Evolutionary conservation across 2,888 invertebrate genomes (phyloP), one percentile per base, ranked within the genome.

Genomic region (Pediacus dermestoides): DNA sequence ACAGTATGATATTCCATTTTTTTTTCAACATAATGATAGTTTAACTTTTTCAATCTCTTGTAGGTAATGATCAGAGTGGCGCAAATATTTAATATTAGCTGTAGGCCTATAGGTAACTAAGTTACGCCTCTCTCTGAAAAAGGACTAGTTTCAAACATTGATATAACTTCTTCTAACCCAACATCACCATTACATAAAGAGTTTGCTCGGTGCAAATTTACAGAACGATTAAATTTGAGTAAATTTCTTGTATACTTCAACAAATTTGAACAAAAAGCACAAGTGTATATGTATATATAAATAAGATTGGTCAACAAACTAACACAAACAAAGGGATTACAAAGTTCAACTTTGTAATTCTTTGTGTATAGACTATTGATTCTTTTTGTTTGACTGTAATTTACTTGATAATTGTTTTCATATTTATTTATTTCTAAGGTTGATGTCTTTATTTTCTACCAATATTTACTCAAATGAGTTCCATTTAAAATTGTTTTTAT

Each of bases 191-290:
- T 56, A 53, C 55, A 54, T 58, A 56, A 55, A 53, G 55, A 53
- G 55, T 55, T 56, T 58, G 46, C 56, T n/a, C n/a, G 46, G 46
- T 55, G 60, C 58, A 61, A 61, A 60, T 61, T 61, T 61, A 58
- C 60, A 50, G 44, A 57, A 57, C 58, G 60, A 61, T 60, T 60
- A 58, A 52, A 55, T 50, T 52, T 53, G 44, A 54, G 52, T 53
- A 53, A 57, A 53, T 54, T 51, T 48, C 21, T 18, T 18, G 7
- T 35, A 31, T 36, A 36, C 21, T 46, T 47, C 41, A 46, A 48
- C 51, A 52, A 49, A 52, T 52, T 52, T 47, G 44, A 49, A 51
- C 51, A 45, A 39, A 50, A 44, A 39, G 42, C 41, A 42, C 48
- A 41, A 42, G 45, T 44, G 34, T 51, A 45, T 44, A 38, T 43